Base-by-base conservation (phyloP, 2,888 invertebrate species). In the Pseudococcus jackbeardsleyi region DNA sequence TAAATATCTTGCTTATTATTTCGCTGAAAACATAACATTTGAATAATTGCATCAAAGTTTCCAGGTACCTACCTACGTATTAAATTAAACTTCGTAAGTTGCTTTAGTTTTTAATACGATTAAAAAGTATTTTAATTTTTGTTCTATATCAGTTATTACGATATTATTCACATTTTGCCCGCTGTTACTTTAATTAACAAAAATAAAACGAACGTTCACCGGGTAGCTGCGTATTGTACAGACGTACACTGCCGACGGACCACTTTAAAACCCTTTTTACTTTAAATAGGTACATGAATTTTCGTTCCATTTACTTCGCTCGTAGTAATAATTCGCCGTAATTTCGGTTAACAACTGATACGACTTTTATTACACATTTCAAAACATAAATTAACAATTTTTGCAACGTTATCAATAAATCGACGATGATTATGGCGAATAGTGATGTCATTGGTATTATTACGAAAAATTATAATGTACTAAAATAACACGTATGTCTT, bases 71-170 rank as follows among this genome's bases (percentile, higher is more conserved):
- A n/a, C n/a, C n/a, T 33, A 33, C 26, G 26, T 33, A 33, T 33
- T 33, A 33, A 33, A 33, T 33, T 33, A 33, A 33, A 33, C 3
- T 33, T 33, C 26, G 26, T 33, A 50, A 50, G 15, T 50, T 15
- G 50, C 50, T n/a, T n/a, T 50, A 77, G 39, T 77, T 77, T 77
- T 77, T 39, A 77, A 77, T 77, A 39, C 77, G 77, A 77, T 77
- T 77, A 77, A 26, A 26, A 77, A 39, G 50, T 19, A 26, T 26
- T 77, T 77, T 77, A 77, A 77, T 26, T 77, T 77, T 77, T 39
- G 77, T 17, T 39, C 15, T 77, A 39, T 77, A 22, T 26, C 39
- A 33, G 39, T 77, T 33, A 33, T 39, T 77, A 77, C 33, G 39
- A 33, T 39, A 39, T 39, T 39, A 77, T 77, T 77, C 39, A 77